These are phyloP conservation scores for Limnephilus auricula DNA, from an alignment of 2,888 invertebrate species.

Conservation along the genomic window DNA sequence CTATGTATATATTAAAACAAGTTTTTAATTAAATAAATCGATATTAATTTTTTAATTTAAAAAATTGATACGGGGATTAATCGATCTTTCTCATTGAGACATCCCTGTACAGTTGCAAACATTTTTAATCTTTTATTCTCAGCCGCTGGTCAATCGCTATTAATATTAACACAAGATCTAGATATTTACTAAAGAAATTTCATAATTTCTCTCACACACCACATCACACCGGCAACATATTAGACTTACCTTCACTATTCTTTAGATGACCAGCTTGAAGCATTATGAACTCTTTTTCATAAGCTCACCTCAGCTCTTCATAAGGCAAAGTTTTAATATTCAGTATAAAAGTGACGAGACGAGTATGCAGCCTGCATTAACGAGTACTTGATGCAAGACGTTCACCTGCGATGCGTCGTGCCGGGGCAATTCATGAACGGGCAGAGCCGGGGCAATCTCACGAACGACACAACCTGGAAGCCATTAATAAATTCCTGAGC, in stretches of 20 bases:
- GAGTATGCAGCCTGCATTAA: background rate
- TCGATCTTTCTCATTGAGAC: too few species aligned
- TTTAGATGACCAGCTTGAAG: background rate
- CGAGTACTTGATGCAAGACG: background rate
- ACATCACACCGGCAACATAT: too few species aligned
- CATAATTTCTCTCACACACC: too few species aligned
- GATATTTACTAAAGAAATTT: too few species aligned
- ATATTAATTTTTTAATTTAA: too few species aligned
- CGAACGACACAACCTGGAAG: background rate
- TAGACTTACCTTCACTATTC: background rate
- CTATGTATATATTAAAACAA: too few species aligned
- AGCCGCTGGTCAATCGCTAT: too few species aligned
- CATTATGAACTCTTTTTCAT: background rate
- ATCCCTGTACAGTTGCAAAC: too few species aligned
- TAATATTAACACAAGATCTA: too few species aligned
- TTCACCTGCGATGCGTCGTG: background rate
- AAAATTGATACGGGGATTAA: too few species aligned
- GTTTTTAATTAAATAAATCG: too few species aligned
- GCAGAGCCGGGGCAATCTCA: background rate
- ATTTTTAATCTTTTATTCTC: too few species aligned
- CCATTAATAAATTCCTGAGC: background rate
- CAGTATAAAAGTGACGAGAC: background rate
- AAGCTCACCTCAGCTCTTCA: background rate
- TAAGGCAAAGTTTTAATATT: background rate
- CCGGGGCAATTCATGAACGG: background rate